Percentiles rank a stretch among this genome's conserved stretches.
Conservation (phyloP, 2,797 vertebrate genomes). For the Tenualosa thibaudeaui region DNA sequence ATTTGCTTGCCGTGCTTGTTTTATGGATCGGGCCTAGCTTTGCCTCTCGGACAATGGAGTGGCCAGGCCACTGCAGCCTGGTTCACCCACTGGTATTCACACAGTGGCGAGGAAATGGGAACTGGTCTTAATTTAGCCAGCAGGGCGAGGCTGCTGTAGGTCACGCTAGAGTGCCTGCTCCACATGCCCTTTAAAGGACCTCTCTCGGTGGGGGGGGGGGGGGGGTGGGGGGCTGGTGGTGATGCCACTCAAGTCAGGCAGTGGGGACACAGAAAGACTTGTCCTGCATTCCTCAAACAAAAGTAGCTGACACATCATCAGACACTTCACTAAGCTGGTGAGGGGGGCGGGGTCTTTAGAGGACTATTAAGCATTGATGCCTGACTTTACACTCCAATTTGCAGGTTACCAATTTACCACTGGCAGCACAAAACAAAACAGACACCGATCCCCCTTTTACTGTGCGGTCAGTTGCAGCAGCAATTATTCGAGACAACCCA, state of each 20-base stretch:
- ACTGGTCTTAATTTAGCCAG: slow-evolving; percentile 34
- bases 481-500: background rate
- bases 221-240: background rate
- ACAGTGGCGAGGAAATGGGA: background rate
- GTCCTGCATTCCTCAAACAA: slow-evolving; percentile 1
- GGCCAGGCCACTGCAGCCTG: background rate
- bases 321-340: background rate
- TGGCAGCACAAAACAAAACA: background rate
- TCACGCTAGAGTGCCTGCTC: slow-evolving; percentile 5
- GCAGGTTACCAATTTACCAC: background rate
- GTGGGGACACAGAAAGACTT: background rate
- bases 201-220: background rate
- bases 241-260: slow-evolving; percentile 7
- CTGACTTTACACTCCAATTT: background rate
- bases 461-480: background rate
- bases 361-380: background rate
- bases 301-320: slow-evolving; percentile 17
- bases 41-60: background rate
- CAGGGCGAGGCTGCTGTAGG: background rate
- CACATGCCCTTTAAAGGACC: slow-evolving; percentile 40
- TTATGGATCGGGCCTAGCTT: background rate
- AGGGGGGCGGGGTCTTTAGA: background rate
- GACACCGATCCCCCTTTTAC: background rate
- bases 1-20: background rate
- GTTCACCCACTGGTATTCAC: background rate